Evolutionary conservation across 1,140 invertebrate species (phyloP).

Genomic region (Drosophila pseudoananassae): DNA sequence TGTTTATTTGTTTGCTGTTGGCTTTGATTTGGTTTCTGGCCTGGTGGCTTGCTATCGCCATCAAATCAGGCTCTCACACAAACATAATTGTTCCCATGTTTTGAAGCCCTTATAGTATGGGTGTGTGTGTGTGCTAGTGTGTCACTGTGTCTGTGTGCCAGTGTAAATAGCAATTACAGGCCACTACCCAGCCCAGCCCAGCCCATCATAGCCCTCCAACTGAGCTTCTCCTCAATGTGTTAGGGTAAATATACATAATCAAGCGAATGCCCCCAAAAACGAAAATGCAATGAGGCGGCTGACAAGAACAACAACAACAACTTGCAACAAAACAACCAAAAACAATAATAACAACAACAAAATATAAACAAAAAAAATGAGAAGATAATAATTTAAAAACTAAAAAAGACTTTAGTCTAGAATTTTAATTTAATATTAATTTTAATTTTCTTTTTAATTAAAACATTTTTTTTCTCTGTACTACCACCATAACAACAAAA

Average conservation of each 20-base stretch:
- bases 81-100: conserved; percentile 35
- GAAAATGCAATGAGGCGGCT: conserved; percentile 48
- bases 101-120: conserved; percentile 10
- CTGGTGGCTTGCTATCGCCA: conserved; percentile 62
- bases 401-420: too few species aligned
- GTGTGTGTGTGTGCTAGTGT: conserved; percentile 20
- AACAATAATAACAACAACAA: neutral
- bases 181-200: too few species aligned
- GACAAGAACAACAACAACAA: conserved; percentile 23
- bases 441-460: neutral
- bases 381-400: too few species aligned
- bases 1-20: conserved; percentile 69
- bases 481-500: conserved; percentile 17
- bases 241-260: conserved; percentile 49
- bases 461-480: neutral
- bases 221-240: conserved; percentile 14
- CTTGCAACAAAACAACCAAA: conserved; percentile 12
- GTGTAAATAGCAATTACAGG: neutral
- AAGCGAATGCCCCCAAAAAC: conserved; percentile 54
- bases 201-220: too few species aligned
- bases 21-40: conserved; percentile 65
- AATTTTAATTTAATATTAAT: too few species aligned
- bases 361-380: too few species aligned
- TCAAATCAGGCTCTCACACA: conserved; percentile 64
- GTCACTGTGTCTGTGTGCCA: conserved; percentile 22